These are phyloP conservation scores for Morbakka virulenta DNA, from an alignment of 30 jellyfish, hydroid and myxozoan genomes.

Conservation along the genomic window DNA sequence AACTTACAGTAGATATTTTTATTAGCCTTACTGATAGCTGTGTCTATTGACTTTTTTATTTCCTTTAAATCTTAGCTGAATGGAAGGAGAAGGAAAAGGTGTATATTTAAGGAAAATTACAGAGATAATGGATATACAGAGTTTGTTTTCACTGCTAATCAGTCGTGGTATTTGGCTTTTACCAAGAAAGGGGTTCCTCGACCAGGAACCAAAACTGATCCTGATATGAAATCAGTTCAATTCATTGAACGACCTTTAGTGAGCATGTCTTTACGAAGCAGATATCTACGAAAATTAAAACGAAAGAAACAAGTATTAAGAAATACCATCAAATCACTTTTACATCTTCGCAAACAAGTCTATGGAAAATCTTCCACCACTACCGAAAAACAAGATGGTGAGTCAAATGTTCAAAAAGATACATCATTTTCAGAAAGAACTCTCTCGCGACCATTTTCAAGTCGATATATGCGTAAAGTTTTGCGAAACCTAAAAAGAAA, in stretches of 20 bases:
- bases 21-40: no score
- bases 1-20: no score
- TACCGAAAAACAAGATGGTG: background rate
- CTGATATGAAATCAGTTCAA: background rate
- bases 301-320: background rate
- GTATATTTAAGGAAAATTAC: background rate
- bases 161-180: background rate
- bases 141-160: background rate
- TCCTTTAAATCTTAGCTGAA: no score
- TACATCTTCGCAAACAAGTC: background rate
- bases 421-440: background rate
- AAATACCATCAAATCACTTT: background rate
- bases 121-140: background rate
- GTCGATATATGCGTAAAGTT: background rate
- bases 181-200: background rate
- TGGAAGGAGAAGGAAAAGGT: background rate
- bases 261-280: background rate
- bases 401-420: background rate
- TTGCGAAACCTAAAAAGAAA: background rate
- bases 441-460: background rate
- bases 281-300: background rate
- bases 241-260: background rate
- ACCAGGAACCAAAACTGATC: background rate
- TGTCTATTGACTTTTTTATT: no score
- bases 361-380: background rate